Evolutionary conservation across 1,140 invertebrate genomes (phyloP).

Genomic region (Vollenhovia emeryi): DNA sequence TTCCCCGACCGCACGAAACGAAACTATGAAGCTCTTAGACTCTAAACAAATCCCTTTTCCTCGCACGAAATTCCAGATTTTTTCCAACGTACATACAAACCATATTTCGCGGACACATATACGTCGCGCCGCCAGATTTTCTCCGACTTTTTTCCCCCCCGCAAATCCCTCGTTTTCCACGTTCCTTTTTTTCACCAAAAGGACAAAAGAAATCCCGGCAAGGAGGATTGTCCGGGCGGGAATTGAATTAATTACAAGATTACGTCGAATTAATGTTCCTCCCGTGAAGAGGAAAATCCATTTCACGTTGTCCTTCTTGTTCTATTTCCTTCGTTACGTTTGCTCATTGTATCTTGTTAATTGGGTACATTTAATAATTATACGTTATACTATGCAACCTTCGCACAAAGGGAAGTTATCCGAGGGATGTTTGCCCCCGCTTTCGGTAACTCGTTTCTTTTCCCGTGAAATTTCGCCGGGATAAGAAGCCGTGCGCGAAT

Average conservation of each 20-base stretch:
- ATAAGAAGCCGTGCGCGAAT: slow-evolving; percentile 25
- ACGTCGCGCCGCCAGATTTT: neutral
- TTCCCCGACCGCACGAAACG: neutral
- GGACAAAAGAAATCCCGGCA: slow-evolving; percentile 6
- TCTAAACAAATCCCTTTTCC: neutral
- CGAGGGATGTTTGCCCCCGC: neutral
- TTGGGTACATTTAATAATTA: neutral
- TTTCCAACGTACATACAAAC: neutral
- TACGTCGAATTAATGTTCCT: slow-evolving; percentile 2
- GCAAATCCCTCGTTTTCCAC: neutral
- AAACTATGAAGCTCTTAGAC: neutral
- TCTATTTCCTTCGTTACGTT: neutral
- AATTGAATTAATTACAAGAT: slow-evolving; percentile 38
- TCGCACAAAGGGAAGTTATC: neutral
- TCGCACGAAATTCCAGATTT: neutral
- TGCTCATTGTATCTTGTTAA: neutral
- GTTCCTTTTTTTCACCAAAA: neutral
- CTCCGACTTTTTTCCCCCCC: neutral
- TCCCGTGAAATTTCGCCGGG: slow-evolving; percentile 6
- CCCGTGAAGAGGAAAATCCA: neutral
- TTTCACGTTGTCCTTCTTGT: neutral
- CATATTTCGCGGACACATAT: slow-evolving; percentile 9
- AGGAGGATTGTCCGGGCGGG: neutral
- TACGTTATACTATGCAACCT: neutral
- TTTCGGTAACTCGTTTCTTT: neutral